Evolutionary conservation across 2,888 invertebrate genomes (phyloP).

Genomic region (Tubulanus polymorphus): DNA sequence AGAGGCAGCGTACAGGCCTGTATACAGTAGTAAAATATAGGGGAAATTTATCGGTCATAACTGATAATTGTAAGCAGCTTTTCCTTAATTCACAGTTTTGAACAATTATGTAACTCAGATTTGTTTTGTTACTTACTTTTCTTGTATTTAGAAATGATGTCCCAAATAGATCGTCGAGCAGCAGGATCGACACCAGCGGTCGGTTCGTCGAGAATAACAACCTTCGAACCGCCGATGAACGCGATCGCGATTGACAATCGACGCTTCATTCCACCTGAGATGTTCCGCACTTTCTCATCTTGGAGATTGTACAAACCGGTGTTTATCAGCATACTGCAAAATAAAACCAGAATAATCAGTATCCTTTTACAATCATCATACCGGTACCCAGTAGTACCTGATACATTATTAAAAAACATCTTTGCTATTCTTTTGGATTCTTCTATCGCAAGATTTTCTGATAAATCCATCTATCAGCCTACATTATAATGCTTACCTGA

Average conservation of each 20-base stretch:
- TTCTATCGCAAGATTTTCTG: too few relatives aligned
- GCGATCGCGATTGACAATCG: slow-evolving; percentile 54
- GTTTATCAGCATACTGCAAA: slow-evolving; percentile 38
- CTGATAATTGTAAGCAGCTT: too few relatives aligned
- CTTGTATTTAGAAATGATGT: slow-evolving; percentile 48
- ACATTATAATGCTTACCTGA: slow-evolving; percentile 21
- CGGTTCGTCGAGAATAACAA: slow-evolving; percentile 54
- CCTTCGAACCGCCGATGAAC: slow-evolving; percentile 53
- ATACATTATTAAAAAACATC: too few relatives aligned
- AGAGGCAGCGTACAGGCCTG: too few relatives aligned
- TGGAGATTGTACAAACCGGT: slow-evolving; percentile 43
- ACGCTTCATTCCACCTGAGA: slow-evolving; percentile 54
- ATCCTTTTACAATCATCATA: not conserved
- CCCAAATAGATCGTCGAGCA: slow-evolving; percentile 54
- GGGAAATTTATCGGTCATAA: too few relatives aligned
- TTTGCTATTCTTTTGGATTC: too few relatives aligned
- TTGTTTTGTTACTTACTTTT: slow-evolving; percentile 29
- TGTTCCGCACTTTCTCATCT: slow-evolving; percentile 34
- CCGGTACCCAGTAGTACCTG: too few relatives aligned
- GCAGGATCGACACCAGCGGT: slow-evolving; percentile 54
- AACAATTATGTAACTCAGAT: too few relatives aligned
- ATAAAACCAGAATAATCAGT: not conserved
- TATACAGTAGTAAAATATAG: too few relatives aligned
- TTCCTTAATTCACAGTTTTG: too few relatives aligned
- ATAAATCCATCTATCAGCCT: too few relatives aligned